A percentile compares a stretch with the other conserved stretches of the same genome.
phyloP scores from a whole-genome alignment of 37 sponge, comb jelly and placozoan genomes.

The Bolinopsis microptera region DNA sequence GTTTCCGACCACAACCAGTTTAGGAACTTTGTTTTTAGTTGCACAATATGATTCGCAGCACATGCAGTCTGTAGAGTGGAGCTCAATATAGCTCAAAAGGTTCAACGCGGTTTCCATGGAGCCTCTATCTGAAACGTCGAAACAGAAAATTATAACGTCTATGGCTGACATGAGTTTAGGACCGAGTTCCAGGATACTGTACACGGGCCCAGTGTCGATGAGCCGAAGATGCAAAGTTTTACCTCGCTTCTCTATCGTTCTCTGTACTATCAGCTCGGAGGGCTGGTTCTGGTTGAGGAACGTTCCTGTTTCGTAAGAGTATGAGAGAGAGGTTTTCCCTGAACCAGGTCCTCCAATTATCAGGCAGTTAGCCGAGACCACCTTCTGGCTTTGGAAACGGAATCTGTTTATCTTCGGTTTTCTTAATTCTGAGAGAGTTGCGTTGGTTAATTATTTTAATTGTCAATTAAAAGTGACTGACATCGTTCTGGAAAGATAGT shows the following conservation, averaged over 20 bases:
- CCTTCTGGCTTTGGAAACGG: neutral
- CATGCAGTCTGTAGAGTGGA: neutral
- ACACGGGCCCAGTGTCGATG: neutral
- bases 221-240: neutral
- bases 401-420: neutral
- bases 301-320: neutral
- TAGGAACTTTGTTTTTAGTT: neutral
- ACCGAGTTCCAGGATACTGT: neutral
- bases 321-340: neutral
- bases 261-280: neutral
- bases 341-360: neutral
- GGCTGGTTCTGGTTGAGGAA: neutral
- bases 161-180: neutral
- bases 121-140: neutral
- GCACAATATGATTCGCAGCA: neutral
- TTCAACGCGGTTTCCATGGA: slow-evolving; percentile 1
- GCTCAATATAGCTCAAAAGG: neutral
- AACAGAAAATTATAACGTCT: neutral
- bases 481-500: no score
- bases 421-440: neutral
- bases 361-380: neutral
- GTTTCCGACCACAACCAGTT: neutral
- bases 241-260: neutral
- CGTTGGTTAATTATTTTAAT: no score
- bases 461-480: no score